These are phyloP conservation scores for Psilopsiagon aurifrons DNA, from an alignment of 2,113 vertebrate species.

Conservation along the genomic window DNA sequence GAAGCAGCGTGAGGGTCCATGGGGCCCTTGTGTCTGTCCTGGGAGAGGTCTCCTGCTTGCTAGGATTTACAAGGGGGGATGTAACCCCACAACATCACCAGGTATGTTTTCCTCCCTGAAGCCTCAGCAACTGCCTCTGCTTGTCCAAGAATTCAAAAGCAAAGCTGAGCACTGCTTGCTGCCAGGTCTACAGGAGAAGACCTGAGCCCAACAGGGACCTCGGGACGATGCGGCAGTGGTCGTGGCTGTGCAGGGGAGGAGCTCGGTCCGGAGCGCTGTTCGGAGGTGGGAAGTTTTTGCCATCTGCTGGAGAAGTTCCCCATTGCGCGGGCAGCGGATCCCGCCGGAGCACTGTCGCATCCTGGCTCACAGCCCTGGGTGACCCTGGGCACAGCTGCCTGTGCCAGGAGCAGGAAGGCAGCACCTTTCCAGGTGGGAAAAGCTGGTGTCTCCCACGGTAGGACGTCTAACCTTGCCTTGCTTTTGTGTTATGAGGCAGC, in stretches of 20 bases:
- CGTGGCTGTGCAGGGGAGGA: neutral
- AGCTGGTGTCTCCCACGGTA: neutral
- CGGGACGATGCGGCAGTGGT: neutral
- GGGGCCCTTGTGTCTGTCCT: neutral
- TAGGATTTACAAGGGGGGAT: neutral
- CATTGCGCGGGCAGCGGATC: neutral
- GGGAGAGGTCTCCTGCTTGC: neutral
- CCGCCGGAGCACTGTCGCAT: neutral
- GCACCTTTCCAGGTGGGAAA: neutral
- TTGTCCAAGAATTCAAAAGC: neutral
- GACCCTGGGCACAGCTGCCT: fast-evolving
- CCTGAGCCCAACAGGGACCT: neutral
- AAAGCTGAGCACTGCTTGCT: neutral
- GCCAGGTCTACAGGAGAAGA: neutral
- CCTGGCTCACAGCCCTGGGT: neutral
- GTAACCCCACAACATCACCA: neutral
- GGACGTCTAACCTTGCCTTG: neutral
- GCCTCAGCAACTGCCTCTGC: neutral
- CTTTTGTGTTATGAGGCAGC: neutral
- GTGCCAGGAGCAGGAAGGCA: neutral
- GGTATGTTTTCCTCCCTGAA: neutral
- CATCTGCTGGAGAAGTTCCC: neutral
- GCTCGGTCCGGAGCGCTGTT: fast-evolving
- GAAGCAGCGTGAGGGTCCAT: neutral
- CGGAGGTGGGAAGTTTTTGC: neutral